These are phyloP conservation scores for Loris lydekkerianus DNA, from an alignment of 2,797 vertebrate genomes.

Conservation along the genomic window DNA sequence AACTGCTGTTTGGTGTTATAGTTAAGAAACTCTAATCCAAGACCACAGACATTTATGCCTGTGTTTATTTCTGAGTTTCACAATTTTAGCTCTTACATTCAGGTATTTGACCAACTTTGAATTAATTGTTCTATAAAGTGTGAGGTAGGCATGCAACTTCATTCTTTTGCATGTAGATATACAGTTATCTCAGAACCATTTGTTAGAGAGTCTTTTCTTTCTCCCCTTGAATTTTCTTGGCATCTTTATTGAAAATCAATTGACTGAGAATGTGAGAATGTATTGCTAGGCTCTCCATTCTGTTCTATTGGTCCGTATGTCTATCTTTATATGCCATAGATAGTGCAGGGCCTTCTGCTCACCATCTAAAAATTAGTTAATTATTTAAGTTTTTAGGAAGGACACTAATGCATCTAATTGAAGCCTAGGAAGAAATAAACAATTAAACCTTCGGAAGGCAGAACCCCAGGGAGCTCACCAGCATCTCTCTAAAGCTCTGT, in stretches of 20 bases:
- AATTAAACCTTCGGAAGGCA: neutral
- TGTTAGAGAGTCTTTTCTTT: neutral
- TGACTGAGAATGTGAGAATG: neutral
- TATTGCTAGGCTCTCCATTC: neutral
- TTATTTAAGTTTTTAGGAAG: neutral
- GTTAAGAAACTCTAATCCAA: slow-evolving; percentile 41
- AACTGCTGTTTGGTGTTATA: neutral
- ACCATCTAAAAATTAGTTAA: neutral
- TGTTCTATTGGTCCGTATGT: neutral
- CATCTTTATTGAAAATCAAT: neutral
- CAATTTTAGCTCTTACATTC: neutral
- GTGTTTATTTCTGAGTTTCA: neutral
- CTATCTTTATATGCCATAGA: neutral
- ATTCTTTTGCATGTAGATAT: neutral
- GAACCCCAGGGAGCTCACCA: neutral
- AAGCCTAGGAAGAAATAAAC: neutral
- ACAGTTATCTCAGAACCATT: neutral
- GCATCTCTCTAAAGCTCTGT: neutral
- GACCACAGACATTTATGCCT: neutral
- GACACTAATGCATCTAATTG: neutral
- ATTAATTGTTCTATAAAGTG: neutral
- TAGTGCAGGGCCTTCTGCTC: neutral
- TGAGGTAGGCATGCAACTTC: neutral
- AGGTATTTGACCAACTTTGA: neutral
- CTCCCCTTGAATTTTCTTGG: neutral